phyloP scores from a whole-genome alignment of 1,140 invertebrate genomes.

The Penaeus indicus region DNA sequence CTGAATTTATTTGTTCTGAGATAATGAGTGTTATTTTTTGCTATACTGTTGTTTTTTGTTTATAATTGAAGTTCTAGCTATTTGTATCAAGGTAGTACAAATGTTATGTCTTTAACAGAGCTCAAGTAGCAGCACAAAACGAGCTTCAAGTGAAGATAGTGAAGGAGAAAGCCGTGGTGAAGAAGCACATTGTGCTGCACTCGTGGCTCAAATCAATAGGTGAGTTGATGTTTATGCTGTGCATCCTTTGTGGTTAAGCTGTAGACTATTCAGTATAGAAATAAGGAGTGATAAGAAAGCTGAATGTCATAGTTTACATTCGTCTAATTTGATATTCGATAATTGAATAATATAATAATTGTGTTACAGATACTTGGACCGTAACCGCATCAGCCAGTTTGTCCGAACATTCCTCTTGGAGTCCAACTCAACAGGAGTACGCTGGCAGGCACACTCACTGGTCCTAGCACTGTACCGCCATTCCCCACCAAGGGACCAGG shows the following conservation, averaged over 20 bases:
- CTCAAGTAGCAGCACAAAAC: conserved; percentile 53
- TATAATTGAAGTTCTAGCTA: conserved; percentile 3
- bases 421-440: conserved; percentile 90
- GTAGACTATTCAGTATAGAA: background rate
- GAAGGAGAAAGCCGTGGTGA: conserved; percentile 79
- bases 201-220: conserved; percentile 65
- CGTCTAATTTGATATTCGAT: background rate
- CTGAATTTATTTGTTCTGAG: too few species aligned
- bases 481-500: conserved; percentile 82
- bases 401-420: conserved; percentile 92
- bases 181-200: conserved; percentile 77
- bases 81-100: too few species aligned
- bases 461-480: conserved; percentile 89
- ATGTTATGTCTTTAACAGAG: background rate
- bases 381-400: conserved; percentile 76
- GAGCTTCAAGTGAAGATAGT: conserved; percentile 74
- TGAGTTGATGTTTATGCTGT: conserved; percentile 80
- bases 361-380: conserved; percentile 57
- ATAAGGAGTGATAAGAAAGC: too few species aligned
- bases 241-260: conserved; percentile 67
- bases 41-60: background rate
- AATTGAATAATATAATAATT: too few species aligned
- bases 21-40: background rate
- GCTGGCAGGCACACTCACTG: conserved; percentile 95
- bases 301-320: background rate